Conservation (phyloP, 2,113 vertebrate genomes). For the Rynchops niger region DNA sequence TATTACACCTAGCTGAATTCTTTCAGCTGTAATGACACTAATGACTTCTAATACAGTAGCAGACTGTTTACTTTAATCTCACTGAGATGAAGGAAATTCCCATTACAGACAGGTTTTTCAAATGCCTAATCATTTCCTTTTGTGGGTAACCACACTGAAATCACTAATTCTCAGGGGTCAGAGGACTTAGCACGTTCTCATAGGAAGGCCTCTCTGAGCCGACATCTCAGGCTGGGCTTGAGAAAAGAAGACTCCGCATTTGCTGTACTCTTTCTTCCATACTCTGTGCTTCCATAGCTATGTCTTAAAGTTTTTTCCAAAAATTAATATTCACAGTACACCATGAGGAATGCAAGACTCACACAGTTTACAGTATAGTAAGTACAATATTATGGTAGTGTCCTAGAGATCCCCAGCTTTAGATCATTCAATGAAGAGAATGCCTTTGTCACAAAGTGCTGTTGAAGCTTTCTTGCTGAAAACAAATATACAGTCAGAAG, state of each 20-base stretch:
- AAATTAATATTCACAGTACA: not conserved
- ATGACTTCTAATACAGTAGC: not conserved
- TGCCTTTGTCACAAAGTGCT: not conserved
- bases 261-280: not conserved
- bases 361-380: not conserved
- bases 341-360: not conserved
- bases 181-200: not conserved
- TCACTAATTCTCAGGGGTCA: not conserved
- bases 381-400: not conserved
- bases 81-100: not conserved
- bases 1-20: not conserved
- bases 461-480: not conserved
- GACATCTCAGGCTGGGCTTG: not conserved
- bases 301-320: not conserved
- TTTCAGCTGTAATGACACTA: not conserved
- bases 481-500: not conserved
- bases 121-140: constrained; percentile 3
- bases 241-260: not conserved
- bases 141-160: not conserved
- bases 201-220: not conserved
- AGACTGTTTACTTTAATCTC: not conserved
- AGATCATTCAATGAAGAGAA: not conserved
- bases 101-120: constrained; percentile 1
- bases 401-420: not conserved
- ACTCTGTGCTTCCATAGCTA: no score